phyloP scores from a whole-genome alignment of 2,113 vertebrate genomes.

The Eulemur rufifrons region DNA sequence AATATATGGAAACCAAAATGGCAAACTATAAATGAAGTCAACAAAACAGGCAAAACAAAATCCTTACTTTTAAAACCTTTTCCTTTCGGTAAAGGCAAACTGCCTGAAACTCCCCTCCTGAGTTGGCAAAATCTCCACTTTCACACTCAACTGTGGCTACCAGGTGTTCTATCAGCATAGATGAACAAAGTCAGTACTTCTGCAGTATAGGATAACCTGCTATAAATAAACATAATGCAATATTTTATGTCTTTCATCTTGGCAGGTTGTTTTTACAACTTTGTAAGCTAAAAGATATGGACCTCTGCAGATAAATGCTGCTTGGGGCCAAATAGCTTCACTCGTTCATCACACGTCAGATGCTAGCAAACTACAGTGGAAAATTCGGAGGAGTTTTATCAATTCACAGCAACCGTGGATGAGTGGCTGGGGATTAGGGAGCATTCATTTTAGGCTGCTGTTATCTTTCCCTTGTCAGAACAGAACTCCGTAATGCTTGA shows the following conservation, averaged over 20 bases:
- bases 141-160: background rate
- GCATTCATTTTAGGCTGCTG: constrained; percentile 59
- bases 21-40: background rate
- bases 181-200: background rate
- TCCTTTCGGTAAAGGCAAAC: background rate
- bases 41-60: background rate
- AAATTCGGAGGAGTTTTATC: constrained; percentile 51
- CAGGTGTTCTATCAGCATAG: background rate
- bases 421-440: constrained; percentile 65
- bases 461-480: constrained; percentile 71
- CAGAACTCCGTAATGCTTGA: constrained; percentile 54
- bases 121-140: background rate
- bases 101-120: background rate
- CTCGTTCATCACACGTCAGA: constrained; percentile 52
- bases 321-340: constrained; percentile 44
- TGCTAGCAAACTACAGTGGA: constrained; percentile 9
- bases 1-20: background rate
- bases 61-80: background rate
- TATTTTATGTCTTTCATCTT: constrained; percentile 61
- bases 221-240: constrained; percentile 7
- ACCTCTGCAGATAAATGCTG: constrained; percentile 64
- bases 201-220: constrained; percentile 30
- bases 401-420: constrained; percentile 47
- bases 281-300: constrained; percentile 65
- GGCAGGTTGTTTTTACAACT: constrained; percentile 73